Conservation (phyloP, 2,888 invertebrate genomes). For the Neuroscelio doddi region DNA sequence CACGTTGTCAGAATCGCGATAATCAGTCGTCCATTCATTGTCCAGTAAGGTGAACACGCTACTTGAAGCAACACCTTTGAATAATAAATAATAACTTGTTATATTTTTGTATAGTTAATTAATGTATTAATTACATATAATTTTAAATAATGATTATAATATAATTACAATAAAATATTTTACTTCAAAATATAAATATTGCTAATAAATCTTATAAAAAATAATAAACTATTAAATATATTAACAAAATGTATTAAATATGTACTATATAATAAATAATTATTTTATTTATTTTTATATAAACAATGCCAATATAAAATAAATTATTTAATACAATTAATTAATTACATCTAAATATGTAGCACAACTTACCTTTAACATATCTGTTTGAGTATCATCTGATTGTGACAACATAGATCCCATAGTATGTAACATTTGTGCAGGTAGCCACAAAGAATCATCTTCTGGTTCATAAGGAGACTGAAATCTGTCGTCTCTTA, state of each 20-base stretch:
- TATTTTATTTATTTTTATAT: no score
- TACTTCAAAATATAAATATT: neutral
- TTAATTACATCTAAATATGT: neutral
- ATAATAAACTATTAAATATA: no score
- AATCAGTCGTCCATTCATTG: conserved; percentile 90
- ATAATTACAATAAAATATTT: neutral
- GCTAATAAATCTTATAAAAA: no score
- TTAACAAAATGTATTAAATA: no score
- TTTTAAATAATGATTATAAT: no score
- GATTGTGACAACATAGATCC: conserved; percentile 84
- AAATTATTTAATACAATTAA: no score
- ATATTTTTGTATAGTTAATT: no score
- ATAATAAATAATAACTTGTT: no score
- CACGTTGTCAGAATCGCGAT: conserved; percentile 90
- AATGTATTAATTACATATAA: no score
- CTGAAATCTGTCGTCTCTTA: conserved; percentile 93
- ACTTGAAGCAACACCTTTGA: conserved; percentile 85
- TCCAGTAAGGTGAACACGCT: conserved; percentile 90
- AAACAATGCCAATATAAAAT: no score
- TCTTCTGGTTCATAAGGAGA: conserved; percentile 92
- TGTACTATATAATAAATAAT: no score
- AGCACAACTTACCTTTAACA: conserved; percentile 76
- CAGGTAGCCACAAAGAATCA: conserved; percentile 93
- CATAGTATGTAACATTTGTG: conserved; percentile 90
- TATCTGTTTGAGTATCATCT: conserved; percentile 87